A percentile compares a stretch with the other conserved stretches of the same genome.
Evolutionary conservation across 1,140 invertebrate species (phyloP).

Genomic region (Lepidurus apus): DNA sequence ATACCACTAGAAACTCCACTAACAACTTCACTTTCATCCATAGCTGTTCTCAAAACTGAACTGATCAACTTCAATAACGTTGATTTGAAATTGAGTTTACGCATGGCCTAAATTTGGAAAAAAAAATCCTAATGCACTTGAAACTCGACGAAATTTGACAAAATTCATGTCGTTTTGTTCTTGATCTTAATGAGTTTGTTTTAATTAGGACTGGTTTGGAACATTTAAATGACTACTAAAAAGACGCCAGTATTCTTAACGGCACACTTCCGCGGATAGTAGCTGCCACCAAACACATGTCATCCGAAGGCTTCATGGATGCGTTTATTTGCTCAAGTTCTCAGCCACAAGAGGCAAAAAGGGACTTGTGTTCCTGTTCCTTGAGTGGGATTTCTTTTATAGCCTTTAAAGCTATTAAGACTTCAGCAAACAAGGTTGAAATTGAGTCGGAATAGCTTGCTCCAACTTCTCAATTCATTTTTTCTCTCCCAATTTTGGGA

Average conservation of each 20-base stretch:
- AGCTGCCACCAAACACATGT: conserved; percentile 21
- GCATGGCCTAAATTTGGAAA: too few relatives aligned
- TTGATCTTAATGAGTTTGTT: not conserved
- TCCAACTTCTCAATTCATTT: not conserved
- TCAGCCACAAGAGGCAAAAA: not conserved
- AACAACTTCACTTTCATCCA: not conserved
- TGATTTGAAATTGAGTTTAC: not conserved
- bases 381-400: not conserved
- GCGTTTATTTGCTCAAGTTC: not conserved
- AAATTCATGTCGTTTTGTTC: not conserved
- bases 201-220: not conserved
- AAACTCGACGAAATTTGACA: too few relatives aligned
- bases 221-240: not conserved
- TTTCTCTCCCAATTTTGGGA: not conserved
- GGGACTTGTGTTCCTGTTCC: not conserved
- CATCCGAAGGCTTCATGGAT: conserved; percentile 5
- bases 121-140: too few relatives aligned
- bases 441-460: not conserved
- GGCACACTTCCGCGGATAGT: not conserved
- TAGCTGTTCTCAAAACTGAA: not conserved
- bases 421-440: not conserved
- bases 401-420: not conserved
- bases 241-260: conserved; percentile 5
- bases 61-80: not conserved
- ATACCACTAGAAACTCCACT: not conserved